Percentiles rank a stretch among this genome's conserved stretches.
Conservation (phyloP, 2,113 vertebrate species). For the Melospiza melodia region DNA sequence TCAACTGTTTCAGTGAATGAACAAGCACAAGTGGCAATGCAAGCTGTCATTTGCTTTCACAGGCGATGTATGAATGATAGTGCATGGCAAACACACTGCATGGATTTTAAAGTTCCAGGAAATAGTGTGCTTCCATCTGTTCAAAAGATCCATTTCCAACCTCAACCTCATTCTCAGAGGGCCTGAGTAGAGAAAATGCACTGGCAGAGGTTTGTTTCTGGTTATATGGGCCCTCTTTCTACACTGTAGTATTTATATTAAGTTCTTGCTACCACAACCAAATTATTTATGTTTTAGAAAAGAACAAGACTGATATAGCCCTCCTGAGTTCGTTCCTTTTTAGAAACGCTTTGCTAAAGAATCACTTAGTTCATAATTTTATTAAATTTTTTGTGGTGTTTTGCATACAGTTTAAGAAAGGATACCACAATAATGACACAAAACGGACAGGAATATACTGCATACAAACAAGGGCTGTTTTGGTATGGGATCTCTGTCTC, state of each 20-base stretch:
- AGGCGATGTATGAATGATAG: not conserved
- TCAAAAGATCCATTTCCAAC: conserved; percentile 48
- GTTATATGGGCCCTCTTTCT: not conserved
- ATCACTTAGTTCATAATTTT: not conserved
- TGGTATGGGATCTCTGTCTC: not conserved
- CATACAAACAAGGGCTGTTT: not conserved
- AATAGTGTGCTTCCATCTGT: conserved; percentile 21
- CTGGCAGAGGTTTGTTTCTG: conserved; percentile 26
- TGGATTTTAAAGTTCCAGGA: conserved; percentile 48
- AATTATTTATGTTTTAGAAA: not conserved
- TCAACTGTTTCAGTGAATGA: not conserved
- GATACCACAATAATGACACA: not conserved
- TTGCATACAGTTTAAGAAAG: not conserved
- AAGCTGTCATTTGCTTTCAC: not conserved
- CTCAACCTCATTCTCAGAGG: not conserved
- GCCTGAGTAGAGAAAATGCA: not conserved
- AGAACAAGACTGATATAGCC: not conserved
- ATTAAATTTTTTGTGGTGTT: not conserved
- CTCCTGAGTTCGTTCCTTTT: not conserved
- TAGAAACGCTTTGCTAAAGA: not conserved
- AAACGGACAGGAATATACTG: not conserved
- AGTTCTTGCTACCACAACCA: not conserved
- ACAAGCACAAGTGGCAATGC: not conserved
- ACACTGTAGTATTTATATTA: not conserved
- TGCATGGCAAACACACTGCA: not conserved